A percentile compares a stretch with the other conserved stretches of the same genome.
Conservation (phyloP, 35 echinoderm and acorn worm genomes). For the Holothuria glaberrima region DNA sequence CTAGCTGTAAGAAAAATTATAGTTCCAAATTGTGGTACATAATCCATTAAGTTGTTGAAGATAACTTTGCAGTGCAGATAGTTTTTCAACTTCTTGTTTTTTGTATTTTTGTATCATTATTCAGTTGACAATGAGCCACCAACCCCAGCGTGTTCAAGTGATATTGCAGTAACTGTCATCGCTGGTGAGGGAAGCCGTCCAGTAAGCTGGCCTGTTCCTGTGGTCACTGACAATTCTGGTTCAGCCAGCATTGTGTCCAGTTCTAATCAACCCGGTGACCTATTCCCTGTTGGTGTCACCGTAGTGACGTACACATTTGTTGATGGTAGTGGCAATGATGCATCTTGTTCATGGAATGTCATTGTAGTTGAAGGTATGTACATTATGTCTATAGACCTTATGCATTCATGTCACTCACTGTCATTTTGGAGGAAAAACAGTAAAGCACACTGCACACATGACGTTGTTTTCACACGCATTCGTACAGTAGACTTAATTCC, state of each 20-base stretch:
- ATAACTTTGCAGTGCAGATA: too few species aligned
- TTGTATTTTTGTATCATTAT: not conserved
- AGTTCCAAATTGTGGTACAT: too few species aligned
- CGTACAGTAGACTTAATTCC: too few species aligned
- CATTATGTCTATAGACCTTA: not conserved
- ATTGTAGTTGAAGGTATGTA: slow-evolving; percentile 57
- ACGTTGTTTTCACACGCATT: too few species aligned
- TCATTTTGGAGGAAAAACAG: too few species aligned
- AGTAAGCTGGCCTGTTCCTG: slow-evolving; percentile 70
- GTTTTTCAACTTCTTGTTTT: not conserved
- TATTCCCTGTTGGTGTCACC: slow-evolving; percentile 60
- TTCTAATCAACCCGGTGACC: slow-evolving; percentile 38
- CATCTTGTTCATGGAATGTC: slow-evolving; percentile 57
- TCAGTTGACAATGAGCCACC: slow-evolving; percentile 56
- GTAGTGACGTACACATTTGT: slow-evolving; percentile 65
- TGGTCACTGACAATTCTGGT: slow-evolving; percentile 79
- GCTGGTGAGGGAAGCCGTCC: slow-evolving; percentile 19
- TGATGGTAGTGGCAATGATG: slow-evolving; percentile 68
- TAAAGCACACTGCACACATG: too few species aligned
- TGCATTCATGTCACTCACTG: too few species aligned
- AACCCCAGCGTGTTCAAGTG: slow-evolving; percentile 54
- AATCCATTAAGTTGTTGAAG: too few species aligned
- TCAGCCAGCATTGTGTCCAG: slow-evolving; percentile 23
- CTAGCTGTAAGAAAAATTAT: too few species aligned
- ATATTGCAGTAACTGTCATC: slow-evolving; percentile 16